Evolutionary conservation across 2,797 vertebrate genomes (phyloP), one percentile per base, ranked within the genome.

Genomic region (Megaceryle alcyon): DNA sequence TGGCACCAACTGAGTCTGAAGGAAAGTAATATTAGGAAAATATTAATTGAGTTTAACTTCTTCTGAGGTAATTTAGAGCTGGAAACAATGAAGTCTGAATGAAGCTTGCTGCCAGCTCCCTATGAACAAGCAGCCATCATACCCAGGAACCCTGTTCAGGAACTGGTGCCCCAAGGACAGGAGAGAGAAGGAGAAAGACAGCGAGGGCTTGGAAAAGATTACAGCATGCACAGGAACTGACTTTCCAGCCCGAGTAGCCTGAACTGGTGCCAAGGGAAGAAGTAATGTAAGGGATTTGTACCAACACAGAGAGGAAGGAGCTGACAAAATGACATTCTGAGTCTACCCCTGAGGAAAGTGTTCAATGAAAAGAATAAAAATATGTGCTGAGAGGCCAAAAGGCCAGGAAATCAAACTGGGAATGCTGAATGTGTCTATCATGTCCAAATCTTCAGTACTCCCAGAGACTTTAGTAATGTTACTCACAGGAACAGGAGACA

Each of bases 181-280:
- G 44, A 85, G 56, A 39, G 31, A 86, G 59, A 83, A 95, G 37
- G n/a, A 91, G 21, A 39, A 43, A 87, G 8, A 64, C 7, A 12
- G 56, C 5, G 6, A 79, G 9, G 22, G 43, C 39, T 91, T 82
- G 94, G 95, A 94, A 97, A 96, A 94, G 70, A 76, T 95, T 63
- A 77, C 22, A 79, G 43, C 22, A 20, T 26, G 21, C 54, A 86
- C 83, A 92, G 90, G 86, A 94, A 94, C 64, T 65, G 61, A 61
- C 16, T 95, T 95, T 92, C 73, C 66, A 90, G 48, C 86, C 72
- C 1, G 28, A 90, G 63, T 49, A 91, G n/a, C 51, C 18, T 76
- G 91, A 69, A 54, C 26, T 64, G 31, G 16, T 85, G 95, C 92
- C 94, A 97, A 82, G 89, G 71, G 81, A 91, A 95, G 72, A 91